Conservation (phyloP, 2,797 vertebrate species). For the Apogon hyalosoma region DNA sequence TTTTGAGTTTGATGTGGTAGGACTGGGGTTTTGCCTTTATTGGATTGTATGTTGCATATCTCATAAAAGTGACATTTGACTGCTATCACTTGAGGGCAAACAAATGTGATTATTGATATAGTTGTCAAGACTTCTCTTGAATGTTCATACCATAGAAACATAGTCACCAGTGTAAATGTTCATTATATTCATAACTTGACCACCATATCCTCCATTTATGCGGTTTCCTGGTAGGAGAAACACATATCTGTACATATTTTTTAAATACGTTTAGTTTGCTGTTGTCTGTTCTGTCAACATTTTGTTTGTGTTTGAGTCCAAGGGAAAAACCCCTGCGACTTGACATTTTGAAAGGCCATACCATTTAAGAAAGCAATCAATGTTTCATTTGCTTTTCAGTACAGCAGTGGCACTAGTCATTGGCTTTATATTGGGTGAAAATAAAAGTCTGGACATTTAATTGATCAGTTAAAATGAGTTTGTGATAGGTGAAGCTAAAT, state of each 20-base stretch:
- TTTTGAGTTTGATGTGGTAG: not conserved
- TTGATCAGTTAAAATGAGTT: no score
- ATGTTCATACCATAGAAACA: not conserved
- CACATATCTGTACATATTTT: conserved; percentile 28
- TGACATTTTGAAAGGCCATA: conserved; percentile 60
- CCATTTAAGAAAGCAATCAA: conserved; percentile 40
- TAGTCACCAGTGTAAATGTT: not conserved
- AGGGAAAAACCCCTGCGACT: conserved; percentile 40
- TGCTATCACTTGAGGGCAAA: not conserved
- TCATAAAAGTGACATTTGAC: not conserved
- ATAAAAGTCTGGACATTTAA: not conserved
- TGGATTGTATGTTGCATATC: conserved; percentile 8
- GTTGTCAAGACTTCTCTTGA: no score
- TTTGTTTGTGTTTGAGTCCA: conserved; percentile 21
- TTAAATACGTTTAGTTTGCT: conserved; percentile 33
- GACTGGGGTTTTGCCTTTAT: conserved; percentile 12
- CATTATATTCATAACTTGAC: not conserved
- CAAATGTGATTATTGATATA: not conserved
- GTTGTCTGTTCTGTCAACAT: not conserved
- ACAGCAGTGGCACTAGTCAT: conserved; percentile 5
- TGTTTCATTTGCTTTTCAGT: conserved; percentile 50
- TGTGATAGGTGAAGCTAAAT: not conserved
- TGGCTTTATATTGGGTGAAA: not conserved
- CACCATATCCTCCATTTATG: not conserved
- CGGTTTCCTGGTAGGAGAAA: conserved; percentile 1